Conservation (phyloP, 2,888 invertebrate genomes). For the Philopedon plagiatum region DNA sequence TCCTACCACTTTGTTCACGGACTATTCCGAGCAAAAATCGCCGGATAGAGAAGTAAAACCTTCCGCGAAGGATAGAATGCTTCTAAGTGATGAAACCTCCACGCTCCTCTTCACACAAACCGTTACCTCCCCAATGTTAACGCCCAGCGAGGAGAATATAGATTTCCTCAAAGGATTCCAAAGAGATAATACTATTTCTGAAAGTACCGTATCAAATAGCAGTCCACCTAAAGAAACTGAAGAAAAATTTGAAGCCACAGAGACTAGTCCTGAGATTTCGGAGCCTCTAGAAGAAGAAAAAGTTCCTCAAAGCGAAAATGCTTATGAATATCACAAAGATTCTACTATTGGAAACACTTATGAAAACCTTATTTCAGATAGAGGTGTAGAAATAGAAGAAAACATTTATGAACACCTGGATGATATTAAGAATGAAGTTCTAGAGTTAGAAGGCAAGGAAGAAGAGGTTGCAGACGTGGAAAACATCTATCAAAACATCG, state of each 20-base stretch:
- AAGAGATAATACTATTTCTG: conserved; percentile 57
- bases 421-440: conserved; percentile 34
- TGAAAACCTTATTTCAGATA: conserved; percentile 54
- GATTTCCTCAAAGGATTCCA: conserved; percentile 68
- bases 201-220: conserved; percentile 50
- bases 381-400: conserved; percentile 44
- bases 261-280: conserved; percentile 51
- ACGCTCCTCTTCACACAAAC: conserved; percentile 67
- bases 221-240: conserved; percentile 55
- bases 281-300: conserved; percentile 43
- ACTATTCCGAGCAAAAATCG: conserved; percentile 47
- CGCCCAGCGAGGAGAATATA: conserved; percentile 68
- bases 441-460: conserved; percentile 32
- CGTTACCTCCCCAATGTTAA: conserved; percentile 68
- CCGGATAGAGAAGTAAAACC: conserved; percentile 46
- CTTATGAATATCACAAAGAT: conserved; percentile 55
- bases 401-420: conserved; percentile 58
- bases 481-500: conserved; percentile 59
- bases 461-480: conserved; percentile 50
- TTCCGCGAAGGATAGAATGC: conserved; percentile 65
- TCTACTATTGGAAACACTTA: conserved; percentile 56
- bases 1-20: conserved; percentile 49
- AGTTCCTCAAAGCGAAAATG: conserved; percentile 51
- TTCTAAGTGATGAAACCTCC: conserved; percentile 65
- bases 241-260: conserved; percentile 45